These are phyloP conservation scores for Ailuropoda melanoleuca DNA, from an alignment of 2,113 vertebrate species.

Conservation along the genomic window DNA sequence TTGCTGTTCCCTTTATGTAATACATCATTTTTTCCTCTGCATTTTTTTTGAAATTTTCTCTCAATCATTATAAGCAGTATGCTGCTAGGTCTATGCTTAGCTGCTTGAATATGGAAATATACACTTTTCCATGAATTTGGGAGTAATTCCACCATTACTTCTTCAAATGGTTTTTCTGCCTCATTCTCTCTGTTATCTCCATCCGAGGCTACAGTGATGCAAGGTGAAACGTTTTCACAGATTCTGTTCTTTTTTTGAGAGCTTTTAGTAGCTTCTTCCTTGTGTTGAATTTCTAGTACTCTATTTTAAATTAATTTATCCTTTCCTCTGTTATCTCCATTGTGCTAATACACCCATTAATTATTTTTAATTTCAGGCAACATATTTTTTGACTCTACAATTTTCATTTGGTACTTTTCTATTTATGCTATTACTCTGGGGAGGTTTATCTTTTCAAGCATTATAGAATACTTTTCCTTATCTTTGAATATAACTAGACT, in stretches of 20 bases:
- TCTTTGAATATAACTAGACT: not conserved
- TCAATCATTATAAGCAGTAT: not conserved
- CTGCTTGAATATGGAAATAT: not conserved
- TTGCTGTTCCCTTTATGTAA: not conserved
- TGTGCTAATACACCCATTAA: not conserved
- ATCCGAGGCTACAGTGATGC: not conserved
- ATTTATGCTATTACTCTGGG: not conserved
- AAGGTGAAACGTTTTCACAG: not conserved
- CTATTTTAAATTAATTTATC: not conserved
- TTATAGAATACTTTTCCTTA: not conserved
- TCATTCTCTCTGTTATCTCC: not conserved
- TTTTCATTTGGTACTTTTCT: not conserved
- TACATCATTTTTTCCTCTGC: not conserved
- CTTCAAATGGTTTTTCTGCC: not conserved
- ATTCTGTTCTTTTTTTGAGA: not conserved
- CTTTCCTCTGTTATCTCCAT: not conserved
- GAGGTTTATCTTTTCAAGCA: not conserved
- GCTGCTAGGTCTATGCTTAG: not conserved
- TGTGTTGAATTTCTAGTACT: not conserved
- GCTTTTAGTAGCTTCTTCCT: not conserved
- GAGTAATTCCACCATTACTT: not conserved
- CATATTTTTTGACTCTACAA: not conserved
- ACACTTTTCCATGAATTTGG: not conserved
- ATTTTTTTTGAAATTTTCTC: not conserved
- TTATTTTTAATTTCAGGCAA: not conserved